Conservation (phyloP, 2,888 invertebrate genomes). For the Clistopyga incitator region DNA sequence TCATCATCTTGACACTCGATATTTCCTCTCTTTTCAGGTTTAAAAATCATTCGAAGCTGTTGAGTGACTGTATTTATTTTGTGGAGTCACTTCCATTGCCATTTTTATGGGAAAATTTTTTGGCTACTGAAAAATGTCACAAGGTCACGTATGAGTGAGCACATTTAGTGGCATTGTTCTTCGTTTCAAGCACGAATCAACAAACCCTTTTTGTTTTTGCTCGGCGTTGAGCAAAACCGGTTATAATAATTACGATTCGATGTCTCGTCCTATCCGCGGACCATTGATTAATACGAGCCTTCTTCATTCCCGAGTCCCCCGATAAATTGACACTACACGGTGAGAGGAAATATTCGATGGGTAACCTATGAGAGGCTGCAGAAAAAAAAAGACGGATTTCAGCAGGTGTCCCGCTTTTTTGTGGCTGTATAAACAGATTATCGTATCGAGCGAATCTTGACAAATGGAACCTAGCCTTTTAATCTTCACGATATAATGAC, state of each 20-base stretch:
- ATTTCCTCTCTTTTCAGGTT: background rate
- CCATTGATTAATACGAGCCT: slow-evolving; percentile 17
- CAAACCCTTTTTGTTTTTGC: slow-evolving; percentile 2
- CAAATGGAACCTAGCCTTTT: background rate
- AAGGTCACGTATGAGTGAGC: background rate
- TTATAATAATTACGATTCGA: slow-evolving; percentile 21
- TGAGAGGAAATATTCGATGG: background rate
- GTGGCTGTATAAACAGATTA: background rate
- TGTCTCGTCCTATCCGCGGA: background rate
- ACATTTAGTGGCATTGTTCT: slow-evolving; percentile 3
- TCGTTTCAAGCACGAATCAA: slow-evolving; percentile 4
- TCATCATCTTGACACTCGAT: background rate
- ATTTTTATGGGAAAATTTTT: background rate
- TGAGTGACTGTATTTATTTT: no score
- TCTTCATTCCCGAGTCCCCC: background rate
- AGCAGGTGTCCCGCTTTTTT: background rate
- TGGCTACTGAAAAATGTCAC: background rate
- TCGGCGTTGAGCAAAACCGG: slow-evolving; percentile 5
- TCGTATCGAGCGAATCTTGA: background rate
- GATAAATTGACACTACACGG: background rate
- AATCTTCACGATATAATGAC: background rate
- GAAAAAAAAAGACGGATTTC: background rate
- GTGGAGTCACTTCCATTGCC: background rate
- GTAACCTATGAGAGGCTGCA: background rate
- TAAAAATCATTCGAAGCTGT: background rate